phyloP scores from a whole-genome alignment of 2,113 vertebrate species.

The Neotoma lepida region DNA sequence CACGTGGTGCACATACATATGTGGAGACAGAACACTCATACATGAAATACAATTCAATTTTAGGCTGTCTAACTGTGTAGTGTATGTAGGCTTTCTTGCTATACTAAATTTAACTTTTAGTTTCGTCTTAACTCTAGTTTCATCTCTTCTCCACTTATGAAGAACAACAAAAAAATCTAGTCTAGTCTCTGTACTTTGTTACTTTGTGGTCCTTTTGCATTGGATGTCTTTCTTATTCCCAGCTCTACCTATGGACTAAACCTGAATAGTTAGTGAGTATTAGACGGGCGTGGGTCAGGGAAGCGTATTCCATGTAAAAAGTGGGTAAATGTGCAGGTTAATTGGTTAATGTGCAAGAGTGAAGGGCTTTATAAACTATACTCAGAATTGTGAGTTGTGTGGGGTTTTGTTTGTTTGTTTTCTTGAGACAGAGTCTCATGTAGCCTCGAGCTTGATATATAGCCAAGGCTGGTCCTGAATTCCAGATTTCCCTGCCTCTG shows the following conservation, averaged over 20 bases:
- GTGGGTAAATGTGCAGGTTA: background rate
- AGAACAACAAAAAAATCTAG: background rate
- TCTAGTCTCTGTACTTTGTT: background rate
- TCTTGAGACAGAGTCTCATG: background rate
- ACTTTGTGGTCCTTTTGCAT: slow-evolving; percentile 41
- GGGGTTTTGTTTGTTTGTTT: background rate
- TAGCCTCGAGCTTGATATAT: background rate
- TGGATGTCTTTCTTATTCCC: slow-evolving; percentile 31
- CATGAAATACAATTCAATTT: background rate
- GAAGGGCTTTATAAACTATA: slow-evolving; percentile 17
- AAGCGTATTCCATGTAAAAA: background rate
- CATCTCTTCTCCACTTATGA: background rate
- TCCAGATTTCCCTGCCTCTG: background rate
- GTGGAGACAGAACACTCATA: background rate
- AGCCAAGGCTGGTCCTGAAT: background rate
- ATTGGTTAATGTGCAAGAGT: slow-evolving; percentile 52
- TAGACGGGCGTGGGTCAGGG: background rate
- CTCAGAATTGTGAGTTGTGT: slow-evolving; percentile 26
- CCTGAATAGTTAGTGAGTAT: background rate
- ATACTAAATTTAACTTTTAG: background rate
- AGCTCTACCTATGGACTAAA: slow-evolving; percentile 3
- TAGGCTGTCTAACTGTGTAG: background rate
- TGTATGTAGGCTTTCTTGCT: background rate
- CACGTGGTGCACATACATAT: background rate
- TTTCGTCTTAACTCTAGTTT: slow-evolving; percentile 2